Conservation (phyloP, 2,888 invertebrate genomes). For the Actias luna region DNA sequence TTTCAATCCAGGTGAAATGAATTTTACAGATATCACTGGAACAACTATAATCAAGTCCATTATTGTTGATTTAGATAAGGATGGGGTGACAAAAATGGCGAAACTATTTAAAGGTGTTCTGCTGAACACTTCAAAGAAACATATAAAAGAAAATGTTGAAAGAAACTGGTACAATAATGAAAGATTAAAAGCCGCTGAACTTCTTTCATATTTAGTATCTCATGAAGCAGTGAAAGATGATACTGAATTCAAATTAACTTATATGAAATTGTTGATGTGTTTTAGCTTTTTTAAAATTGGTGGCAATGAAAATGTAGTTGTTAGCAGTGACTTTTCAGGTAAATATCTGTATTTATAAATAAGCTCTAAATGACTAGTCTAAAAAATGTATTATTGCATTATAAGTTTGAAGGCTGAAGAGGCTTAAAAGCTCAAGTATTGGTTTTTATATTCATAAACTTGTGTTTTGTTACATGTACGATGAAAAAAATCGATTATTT, state of each 20-base stretch:
- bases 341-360: slow-evolving; percentile 24
- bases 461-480: not conserved
- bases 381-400: not conserved
- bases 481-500: too few species aligned
- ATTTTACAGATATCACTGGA: slow-evolving; percentile 87
- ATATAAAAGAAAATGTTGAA: slow-evolving; percentile 68
- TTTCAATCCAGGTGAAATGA: slow-evolving; percentile 86
- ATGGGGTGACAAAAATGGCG: slow-evolving; percentile 84
- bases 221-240: slow-evolving; percentile 79
- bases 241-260: slow-evolving; percentile 84
- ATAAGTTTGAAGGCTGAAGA: not conserved
- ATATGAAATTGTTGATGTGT: slow-evolving; percentile 84
- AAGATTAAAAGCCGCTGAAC: slow-evolving; percentile 84
- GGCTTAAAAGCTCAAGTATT: not conserved
- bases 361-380: too few species aligned
- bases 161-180: slow-evolving; percentile 86
- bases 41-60: slow-evolving; percentile 84
- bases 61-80: slow-evolving; percentile 80
- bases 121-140: slow-evolving; percentile 77
- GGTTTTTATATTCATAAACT: not conserved
- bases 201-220: slow-evolving; percentile 73
- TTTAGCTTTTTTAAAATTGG: slow-evolving; percentile 84
- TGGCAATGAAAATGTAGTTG: slow-evolving; percentile 68
- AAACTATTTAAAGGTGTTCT: slow-evolving; percentile 84
- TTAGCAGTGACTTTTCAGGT: slow-evolving; percentile 84